Percentiles rank a stretch among this genome's conserved stretches.
These are phyloP conservation scores for Zoanthus sociatus DNA, from an alignment of 92 coral and sea anemone genomes.

Conservation along the genomic window DNA sequence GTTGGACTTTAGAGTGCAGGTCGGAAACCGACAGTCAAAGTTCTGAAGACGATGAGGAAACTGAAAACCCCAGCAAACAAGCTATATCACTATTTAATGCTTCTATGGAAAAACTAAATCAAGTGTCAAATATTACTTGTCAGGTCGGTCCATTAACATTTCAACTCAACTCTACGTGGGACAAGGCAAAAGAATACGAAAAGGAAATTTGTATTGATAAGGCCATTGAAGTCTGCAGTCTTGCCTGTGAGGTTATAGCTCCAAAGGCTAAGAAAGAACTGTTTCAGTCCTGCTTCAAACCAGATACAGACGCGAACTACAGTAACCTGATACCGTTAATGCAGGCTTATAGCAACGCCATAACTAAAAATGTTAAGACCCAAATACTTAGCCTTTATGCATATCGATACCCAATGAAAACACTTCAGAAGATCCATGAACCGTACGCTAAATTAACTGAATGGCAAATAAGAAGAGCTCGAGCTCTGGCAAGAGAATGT, in stretches of 20 bases:
- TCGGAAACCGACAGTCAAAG: constrained; percentile 60
- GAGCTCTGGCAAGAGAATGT: constrained; percentile 67
- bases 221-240: constrained; percentile 51
- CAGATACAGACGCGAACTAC: constrained; percentile 26
- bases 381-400: constrained; percentile 73
- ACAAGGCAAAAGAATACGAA: constrained; percentile 37
- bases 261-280: constrained; percentile 57
- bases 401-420: constrained; percentile 60
- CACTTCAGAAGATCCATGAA: constrained; percentile 65
- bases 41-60: constrained; percentile 61
- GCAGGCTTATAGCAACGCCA: constrained; percentile 63
- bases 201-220: constrained; percentile 48
- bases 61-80: constrained; percentile 16
- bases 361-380: constrained; percentile 65
- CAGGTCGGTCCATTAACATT: constrained; percentile 59
- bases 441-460: constrained; percentile 65
- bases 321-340: constrained; percentile 61
- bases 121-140: constrained; percentile 48
- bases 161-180: constrained; percentile 57
- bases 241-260: constrained; percentile 40
- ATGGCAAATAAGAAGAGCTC: constrained; percentile 72
- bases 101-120: constrained; percentile 55
- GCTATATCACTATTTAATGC: constrained; percentile 66
- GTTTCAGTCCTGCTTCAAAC: constrained; percentile 44
- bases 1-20: constrained; percentile 65